phyloP scores from a whole-genome alignment of 1,140 invertebrate species.

The Neodiprion fabricii region DNA sequence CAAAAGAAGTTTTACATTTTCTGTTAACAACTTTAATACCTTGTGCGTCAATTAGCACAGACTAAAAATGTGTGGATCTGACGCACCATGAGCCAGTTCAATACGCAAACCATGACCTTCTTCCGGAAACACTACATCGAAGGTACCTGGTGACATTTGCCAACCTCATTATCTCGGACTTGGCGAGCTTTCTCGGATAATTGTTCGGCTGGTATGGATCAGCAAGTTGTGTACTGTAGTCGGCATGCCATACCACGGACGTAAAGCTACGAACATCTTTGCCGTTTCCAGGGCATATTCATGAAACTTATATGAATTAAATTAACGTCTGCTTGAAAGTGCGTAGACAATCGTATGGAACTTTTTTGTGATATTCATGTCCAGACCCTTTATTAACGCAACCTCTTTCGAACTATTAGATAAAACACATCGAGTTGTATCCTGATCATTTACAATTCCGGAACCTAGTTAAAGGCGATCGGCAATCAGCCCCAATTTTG shows the following conservation, averaged over 20 bases:
- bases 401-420: slow-evolving; percentile 13
- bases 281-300: slow-evolving; percentile 36
- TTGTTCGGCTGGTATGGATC: slow-evolving; percentile 36
- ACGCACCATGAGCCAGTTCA: too few species aligned
- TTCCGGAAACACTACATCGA: too few species aligned
- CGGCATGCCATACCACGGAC: slow-evolving; percentile 38
- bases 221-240: slow-evolving; percentile 39
- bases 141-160: too few species aligned
- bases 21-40: too few species aligned
- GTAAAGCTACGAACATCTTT: slow-evolving; percentile 29
- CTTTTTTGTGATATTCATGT: slow-evolving; percentile 30
- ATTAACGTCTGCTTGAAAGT: slow-evolving; percentile 28
- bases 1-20: too few species aligned
- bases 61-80: too few species aligned
- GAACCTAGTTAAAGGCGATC: slow-evolving; percentile 27
- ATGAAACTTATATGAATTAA: slow-evolving; percentile 35
- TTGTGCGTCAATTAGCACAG: too few species aligned
- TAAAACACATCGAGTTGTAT: slow-evolving; percentile 27
- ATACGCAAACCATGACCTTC: too few species aligned
- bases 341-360: slow-evolving; percentile 18
- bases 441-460: slow-evolving; percentile 30
- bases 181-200: too few species aligned
- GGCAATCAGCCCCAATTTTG: slow-evolving; percentile 21
- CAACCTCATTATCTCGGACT: too few species aligned
- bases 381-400: slow-evolving; percentile 26